Evolutionary conservation across 2,113 vertebrate species (phyloP).

Genomic region (Archilochus colubris): DNA sequence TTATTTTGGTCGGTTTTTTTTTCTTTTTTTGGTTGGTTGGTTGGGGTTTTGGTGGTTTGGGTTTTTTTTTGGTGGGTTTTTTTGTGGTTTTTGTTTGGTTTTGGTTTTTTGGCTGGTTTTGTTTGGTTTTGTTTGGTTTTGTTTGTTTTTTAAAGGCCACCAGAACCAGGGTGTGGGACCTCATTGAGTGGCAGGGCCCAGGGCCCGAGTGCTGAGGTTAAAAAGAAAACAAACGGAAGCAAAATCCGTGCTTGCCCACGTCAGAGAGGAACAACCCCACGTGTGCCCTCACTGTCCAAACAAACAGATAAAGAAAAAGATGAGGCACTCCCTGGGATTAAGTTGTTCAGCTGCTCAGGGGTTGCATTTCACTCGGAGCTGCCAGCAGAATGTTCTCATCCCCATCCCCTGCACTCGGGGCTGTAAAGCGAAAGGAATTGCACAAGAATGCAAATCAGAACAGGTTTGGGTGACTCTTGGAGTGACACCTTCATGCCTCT

Average conservation of each 20-base stretch:
- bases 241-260: background rate
- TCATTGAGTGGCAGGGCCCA: background rate
- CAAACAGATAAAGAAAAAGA: background rate
- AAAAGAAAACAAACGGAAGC: background rate
- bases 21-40: too few species aligned
- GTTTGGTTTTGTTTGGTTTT: too few species aligned
- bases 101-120: too few species aligned
- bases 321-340: constrained; percentile 23
- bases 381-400: constrained; percentile 1
- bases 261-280: background rate
- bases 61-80: too few species aligned
- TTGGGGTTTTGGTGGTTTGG: too few species aligned
- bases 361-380: background rate
- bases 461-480: background rate
- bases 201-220: background rate
- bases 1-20: too few species aligned
- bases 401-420: background rate
- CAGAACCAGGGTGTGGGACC: background rate
- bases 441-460: background rate
- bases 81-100: too few species aligned
- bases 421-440: background rate
- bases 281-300: accelerated
- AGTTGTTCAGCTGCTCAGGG: background rate
- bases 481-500: background rate
- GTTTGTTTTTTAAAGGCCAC: background rate